These are phyloP conservation scores for Sinodicranocentrus sp. DNA, from an alignment of 2,888 invertebrate genomes.

Conservation along the genomic window DNA sequence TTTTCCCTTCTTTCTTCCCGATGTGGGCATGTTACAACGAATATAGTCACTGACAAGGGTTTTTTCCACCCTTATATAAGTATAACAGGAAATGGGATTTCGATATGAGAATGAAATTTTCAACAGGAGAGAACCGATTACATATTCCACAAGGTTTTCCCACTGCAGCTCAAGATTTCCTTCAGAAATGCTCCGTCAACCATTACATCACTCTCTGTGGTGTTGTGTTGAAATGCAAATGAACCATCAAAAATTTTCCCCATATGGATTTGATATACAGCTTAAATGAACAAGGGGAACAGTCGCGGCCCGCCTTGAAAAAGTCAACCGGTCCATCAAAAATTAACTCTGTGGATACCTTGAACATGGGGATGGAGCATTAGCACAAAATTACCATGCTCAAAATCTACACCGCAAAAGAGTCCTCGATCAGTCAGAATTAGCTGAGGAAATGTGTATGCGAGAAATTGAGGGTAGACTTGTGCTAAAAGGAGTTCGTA, in stretches of 20 bases:
- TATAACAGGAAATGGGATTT: too few species aligned
- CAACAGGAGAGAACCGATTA: too few species aligned
- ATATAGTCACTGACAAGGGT: too few species aligned
- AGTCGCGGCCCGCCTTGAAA: slow-evolving; percentile 46
- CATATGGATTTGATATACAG: slow-evolving; percentile 49
- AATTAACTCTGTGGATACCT: slow-evolving; percentile 43
- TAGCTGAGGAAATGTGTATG: neutral
- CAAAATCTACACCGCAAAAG: too few species aligned
- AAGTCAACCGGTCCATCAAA: slow-evolving; percentile 55
- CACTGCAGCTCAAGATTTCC: neutral
- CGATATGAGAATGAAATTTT: too few species aligned
- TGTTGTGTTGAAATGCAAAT: slow-evolving; percentile 36
- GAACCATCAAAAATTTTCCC: slow-evolving; percentile 52
- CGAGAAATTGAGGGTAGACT: too few species aligned
- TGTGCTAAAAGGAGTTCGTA: too few species aligned
- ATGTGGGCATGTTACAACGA: too few species aligned
- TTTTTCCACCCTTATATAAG: too few species aligned
- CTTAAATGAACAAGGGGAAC: slow-evolving; percentile 38
- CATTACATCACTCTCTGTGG: too few species aligned
- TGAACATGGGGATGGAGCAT: neutral
- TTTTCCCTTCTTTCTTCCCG: neutral
- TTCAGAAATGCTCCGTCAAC: neutral
- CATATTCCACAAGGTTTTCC: neutral
- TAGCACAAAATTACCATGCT: neutral
- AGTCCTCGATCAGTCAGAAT: slow-evolving; percentile 9